These are phyloP conservation scores for Megalonaias nervosa DNA, from an alignment of 1,140 invertebrate species.

Conservation along the genomic window DNA sequence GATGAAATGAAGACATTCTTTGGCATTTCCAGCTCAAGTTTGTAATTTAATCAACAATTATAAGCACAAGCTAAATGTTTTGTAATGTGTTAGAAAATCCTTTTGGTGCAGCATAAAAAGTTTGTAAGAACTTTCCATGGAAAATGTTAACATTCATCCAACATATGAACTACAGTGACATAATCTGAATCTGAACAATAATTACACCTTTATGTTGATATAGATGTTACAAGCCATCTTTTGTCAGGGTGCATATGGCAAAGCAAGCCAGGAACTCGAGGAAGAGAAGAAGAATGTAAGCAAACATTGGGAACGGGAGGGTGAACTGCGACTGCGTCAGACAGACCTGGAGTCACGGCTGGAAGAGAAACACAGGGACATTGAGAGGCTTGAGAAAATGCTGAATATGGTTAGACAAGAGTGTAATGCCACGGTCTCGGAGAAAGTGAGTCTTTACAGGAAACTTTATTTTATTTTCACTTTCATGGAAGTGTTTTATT, in stretches of 20 bases:
- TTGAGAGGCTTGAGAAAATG: constrained; percentile 59
- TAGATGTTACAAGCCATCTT: not conserved
- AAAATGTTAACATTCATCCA: not conserved
- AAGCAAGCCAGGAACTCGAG: constrained; percentile 46
- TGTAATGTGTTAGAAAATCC: too few relatives aligned
- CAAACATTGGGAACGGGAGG: constrained; percentile 50
- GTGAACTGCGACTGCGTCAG: constrained; percentile 45
- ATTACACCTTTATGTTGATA: too few relatives aligned
- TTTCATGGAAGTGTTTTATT: too few relatives aligned
- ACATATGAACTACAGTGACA: not conserved
- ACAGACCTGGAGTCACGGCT: constrained; percentile 52
- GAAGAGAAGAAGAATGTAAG: constrained; percentile 49
- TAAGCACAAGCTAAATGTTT: too few relatives aligned
- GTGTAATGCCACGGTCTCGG: constrained; percentile 55
- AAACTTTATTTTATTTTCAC: not conserved
- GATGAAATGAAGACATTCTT: too few relatives aligned
- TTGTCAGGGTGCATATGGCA: constrained; percentile 37
- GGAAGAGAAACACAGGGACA: constrained; percentile 54
- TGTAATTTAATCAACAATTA: too few relatives aligned
- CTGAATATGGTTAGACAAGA: constrained; percentile 59
- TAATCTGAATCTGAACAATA: too few relatives aligned
- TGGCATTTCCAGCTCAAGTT: too few relatives aligned
- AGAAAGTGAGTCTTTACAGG: constrained; percentile 44
- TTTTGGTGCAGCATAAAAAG: too few relatives aligned
- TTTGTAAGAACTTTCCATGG: too few relatives aligned